Conservation (phyloP, 2,113 vertebrate species). For the Takifugu flavidus region DNA sequence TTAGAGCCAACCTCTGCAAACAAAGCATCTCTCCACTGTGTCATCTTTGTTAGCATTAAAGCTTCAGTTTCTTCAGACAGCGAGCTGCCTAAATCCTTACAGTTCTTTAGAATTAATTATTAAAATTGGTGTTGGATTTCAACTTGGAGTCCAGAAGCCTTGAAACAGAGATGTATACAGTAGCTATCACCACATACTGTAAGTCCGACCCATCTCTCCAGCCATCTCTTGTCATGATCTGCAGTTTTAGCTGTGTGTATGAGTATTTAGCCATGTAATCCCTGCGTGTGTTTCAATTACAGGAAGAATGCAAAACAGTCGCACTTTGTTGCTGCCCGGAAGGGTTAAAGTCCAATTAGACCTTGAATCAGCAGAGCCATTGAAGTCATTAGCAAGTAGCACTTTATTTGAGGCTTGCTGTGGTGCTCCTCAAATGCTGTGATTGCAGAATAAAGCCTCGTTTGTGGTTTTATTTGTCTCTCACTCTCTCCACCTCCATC, state of each 20-base stretch:
- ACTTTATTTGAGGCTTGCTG: conserved; percentile 37
- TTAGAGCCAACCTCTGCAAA: conserved; percentile 32
- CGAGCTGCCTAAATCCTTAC: conserved; percentile 13
- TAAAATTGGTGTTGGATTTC: not conserved
- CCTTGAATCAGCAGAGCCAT: conserved; percentile 16
- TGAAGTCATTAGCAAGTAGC: conserved; percentile 15
- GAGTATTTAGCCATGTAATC: conserved; percentile 15
- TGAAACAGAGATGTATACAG: conserved; percentile 76
- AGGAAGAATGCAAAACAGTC: conserved; percentile 21
- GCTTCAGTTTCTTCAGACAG: conserved; percentile 11
- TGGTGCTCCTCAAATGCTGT: conserved; percentile 49
- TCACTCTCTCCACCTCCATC: conserved; percentile 7
- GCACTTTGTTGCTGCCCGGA: conserved; percentile 4
- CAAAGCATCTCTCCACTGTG: conserved; percentile 55
- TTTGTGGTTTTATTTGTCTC: conserved; percentile 46
- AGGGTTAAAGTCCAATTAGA: conserved; percentile 6
- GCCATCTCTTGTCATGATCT: conserved; percentile 31
- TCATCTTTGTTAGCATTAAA: conserved; percentile 61
- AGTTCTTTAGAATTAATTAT: not conserved
- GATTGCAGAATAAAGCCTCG: conserved; percentile 50
- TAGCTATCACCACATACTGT: conserved; percentile 60
- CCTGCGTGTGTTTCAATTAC: conserved; percentile 27
- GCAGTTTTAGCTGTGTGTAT: conserved; percentile 8
- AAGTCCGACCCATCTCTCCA: conserved; percentile 33
- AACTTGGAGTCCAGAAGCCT: conserved; percentile 11